Evolutionary conservation across 2,113 vertebrate species (phyloP).

Genomic region (Sander lucioperca): DNA sequence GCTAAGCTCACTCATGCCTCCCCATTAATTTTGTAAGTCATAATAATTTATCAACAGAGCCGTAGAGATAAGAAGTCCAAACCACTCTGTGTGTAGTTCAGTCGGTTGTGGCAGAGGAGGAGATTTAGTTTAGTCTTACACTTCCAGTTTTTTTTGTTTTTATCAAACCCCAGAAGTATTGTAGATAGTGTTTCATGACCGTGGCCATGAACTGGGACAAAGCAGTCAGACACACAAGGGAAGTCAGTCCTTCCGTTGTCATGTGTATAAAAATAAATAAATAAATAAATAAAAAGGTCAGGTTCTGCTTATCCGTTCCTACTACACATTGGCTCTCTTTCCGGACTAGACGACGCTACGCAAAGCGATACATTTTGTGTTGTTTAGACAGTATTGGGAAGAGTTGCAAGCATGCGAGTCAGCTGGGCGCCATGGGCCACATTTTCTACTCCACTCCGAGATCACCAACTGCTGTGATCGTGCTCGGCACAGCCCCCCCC

Average conservation of each 20-base stretch:
- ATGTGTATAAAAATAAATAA: too few species aligned
- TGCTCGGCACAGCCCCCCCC: too few species aligned
- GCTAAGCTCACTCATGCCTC: slow-evolving; percentile 8
- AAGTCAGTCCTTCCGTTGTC: background rate
- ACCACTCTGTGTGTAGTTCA: slow-evolving; percentile 32
- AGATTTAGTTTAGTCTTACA: slow-evolving; percentile 12
- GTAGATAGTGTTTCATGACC: slow-evolving; percentile 39
- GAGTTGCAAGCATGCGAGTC: too few species aligned
- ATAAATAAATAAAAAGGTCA: too few species aligned
- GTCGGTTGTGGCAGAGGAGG: slow-evolving; percentile 8
- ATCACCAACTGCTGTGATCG: too few species aligned
- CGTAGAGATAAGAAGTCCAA: slow-evolving; percentile 41
- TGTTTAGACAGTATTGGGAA: too few species aligned
- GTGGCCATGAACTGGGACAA: slow-evolving; percentile 14
- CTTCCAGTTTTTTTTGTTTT: slow-evolving; percentile 9
- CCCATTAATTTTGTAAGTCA: slow-evolving; percentile 20
- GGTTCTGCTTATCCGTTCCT: too few species aligned
- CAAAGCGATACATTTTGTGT: too few species aligned
- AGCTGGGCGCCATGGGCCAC: too few species aligned
- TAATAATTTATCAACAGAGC: slow-evolving; percentile 27
- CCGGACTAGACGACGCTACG: too few species aligned
- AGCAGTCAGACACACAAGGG: slow-evolving; percentile 18
- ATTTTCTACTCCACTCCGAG: too few species aligned
- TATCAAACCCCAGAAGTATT: slow-evolving; percentile 23
- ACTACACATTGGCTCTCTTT: too few species aligned